Conservation (phyloP, 2,113 vertebrate genomes). For the Cardinalis cardinalis region DNA sequence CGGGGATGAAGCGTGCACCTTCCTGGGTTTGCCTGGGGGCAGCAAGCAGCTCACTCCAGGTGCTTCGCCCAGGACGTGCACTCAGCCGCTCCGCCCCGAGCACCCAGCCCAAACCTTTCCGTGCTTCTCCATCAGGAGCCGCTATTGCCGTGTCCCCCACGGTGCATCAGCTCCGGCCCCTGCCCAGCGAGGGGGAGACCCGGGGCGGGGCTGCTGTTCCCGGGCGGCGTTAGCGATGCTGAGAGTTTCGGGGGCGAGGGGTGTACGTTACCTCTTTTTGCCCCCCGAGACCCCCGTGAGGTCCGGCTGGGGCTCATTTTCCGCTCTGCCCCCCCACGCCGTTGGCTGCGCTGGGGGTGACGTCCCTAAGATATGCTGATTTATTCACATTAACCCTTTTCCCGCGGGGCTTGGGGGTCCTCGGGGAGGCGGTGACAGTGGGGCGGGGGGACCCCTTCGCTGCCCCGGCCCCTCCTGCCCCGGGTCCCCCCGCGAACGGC, state of each 20-base stretch:
- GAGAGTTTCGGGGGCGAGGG: background rate
- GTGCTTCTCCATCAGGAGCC: background rate
- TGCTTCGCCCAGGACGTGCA: fast-evolving
- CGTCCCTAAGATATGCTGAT: background rate
- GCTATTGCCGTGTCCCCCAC: fast-evolving
- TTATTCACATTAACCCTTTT: background rate
- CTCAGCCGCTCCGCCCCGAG: background rate
- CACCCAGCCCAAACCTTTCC: background rate
- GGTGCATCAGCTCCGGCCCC: fast-evolving
- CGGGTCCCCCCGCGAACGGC: background rate
- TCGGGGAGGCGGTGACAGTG: background rate
- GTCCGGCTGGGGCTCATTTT: background rate
- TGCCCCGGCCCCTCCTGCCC: background rate
- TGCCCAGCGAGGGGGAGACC: background rate
- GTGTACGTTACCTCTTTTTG: background rate
- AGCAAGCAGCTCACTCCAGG: background rate
- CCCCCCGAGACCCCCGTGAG: too few relatives aligned
- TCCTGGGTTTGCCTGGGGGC: background rate
- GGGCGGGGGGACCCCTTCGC: background rate
- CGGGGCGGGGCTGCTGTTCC: background rate
- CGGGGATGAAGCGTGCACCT: fast-evolving
- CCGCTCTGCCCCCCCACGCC: background rate
- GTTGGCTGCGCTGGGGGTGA: background rate
- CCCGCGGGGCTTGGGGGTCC: background rate
- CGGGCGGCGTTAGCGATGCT: background rate